Percentiles rank a stretch among this genome's conserved stretches.
Conservation (phyloP, 2,113 vertebrate species). For the Mixornis gularis region DNA sequence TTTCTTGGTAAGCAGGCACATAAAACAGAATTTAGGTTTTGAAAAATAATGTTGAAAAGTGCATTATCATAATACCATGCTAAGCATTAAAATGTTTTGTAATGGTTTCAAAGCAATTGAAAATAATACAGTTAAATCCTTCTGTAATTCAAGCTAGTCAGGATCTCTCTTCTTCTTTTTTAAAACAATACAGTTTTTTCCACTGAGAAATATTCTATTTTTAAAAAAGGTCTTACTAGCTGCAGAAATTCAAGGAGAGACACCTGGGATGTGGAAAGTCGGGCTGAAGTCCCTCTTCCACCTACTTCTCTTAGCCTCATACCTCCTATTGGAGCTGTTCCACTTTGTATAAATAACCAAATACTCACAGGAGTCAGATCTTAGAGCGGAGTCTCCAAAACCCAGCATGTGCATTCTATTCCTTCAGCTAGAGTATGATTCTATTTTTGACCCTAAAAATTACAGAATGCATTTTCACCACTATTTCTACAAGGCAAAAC, state of each 20-base stretch:
- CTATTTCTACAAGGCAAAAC: not conserved
- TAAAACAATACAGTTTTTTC: not conserved
- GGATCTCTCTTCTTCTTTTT: not conserved
- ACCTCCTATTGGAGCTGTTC: slow-evolving; percentile 48
- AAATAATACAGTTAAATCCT: not conserved
- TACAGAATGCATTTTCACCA: not conserved
- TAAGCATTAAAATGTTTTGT: not conserved
- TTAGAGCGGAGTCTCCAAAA: not conserved
- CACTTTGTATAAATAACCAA: slow-evolving; percentile 43
- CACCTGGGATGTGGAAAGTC: slow-evolving; percentile 18
- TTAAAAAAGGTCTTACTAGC: not conserved
- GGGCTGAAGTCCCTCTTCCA: slow-evolving; percentile 5
- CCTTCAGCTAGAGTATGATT: not conserved
- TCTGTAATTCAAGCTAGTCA: not conserved
- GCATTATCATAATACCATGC: not conserved
- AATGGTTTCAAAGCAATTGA: not conserved
- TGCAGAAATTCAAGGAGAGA: not conserved
- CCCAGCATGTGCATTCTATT: not conserved
- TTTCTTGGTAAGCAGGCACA: not conserved
- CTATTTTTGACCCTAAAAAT: slow-evolving; percentile 4
- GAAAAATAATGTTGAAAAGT: not conserved
- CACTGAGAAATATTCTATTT: slow-evolving; percentile 26
- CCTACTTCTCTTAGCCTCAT: slow-evolving; percentile 10
- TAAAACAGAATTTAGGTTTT: not conserved
- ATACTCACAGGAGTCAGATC: slow-evolving; percentile 12